Evolutionary conservation across 1,140 invertebrate genomes (phyloP), one percentile per base, ranked within the genome.

Genomic region (Temnothorax nylanderi): DNA sequence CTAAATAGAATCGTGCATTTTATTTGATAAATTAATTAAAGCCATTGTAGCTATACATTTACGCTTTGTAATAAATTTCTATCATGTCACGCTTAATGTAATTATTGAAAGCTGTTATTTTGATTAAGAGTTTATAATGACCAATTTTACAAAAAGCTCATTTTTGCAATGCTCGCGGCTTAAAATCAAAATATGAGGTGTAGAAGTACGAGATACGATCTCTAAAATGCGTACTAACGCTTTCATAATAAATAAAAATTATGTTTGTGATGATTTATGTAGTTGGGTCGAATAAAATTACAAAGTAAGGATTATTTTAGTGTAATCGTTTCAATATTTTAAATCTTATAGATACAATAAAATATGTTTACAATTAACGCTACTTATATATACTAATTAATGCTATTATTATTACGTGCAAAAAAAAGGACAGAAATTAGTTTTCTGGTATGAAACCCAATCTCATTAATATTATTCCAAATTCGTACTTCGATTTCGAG

Each of bases 11-110:
- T 77, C 10, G 34, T 37, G 51, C 51, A n/a, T 47, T 47, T 77
- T 58, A 49, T 77, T 64, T 34, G 41, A 44, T 76, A 76, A 76
- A 34, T 77, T 64, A 77, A 77, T 77, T 41, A 76, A 76, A 58
- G 54, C 72, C 51, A 58, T 76, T 76, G 74, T 41, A 47, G 41
- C 16, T 47, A 11, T 32, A 47, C 3, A 32, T 77, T 76, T 47
- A 44, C 41, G 41, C 18, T 34, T 64, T 64, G 75, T 47, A 77
- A 32, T 62, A 62, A 77, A 77, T 64, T 77, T 60, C 41, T 41
- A 77, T 77, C 47, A 41, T 77, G 58, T 77, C 26, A 21, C 41
- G 41, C 16, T 47, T 62, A 77, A 64, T 11, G 18, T 47, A 62
- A 75, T 10, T 18, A n/a, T 75, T 62, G 58, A 62, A 32, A 77